Evolutionary conservation across 2,888 invertebrate species (phyloP), one percentile per base, ranked within the genome.

Genomic region (Coleophora deauratella): DNA sequence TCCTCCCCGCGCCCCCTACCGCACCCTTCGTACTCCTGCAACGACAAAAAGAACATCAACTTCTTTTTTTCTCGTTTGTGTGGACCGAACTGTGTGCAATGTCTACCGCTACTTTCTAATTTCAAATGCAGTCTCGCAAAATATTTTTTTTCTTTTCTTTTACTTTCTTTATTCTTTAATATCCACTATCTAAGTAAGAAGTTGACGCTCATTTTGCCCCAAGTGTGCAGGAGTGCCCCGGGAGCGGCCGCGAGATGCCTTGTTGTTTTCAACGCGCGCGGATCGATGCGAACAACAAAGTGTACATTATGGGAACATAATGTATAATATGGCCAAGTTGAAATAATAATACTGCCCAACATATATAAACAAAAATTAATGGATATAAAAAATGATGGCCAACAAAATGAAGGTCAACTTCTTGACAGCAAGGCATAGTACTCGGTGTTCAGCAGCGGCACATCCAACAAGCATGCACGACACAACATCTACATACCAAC

Each of bases 331-430:
- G 82, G 84, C 84, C 84, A 81, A 76, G 62, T 69, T 74, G 60
- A 70, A 72, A 72, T 72, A 72, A 68, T 21, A 66, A 68, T 67
- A 69, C 66, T 80, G 82, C 75, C 76, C 81, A 79, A 80, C 78
- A 85, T 76, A 82, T 72, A 81, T 77, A 82, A 82, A 84, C 72
- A 74, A 81, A 81, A 80, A 84, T 74, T 74, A 74, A 84, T 82
- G 81, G 79, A 87, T 87, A 89, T 86, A 89, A 90, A 88, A 90
- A 91, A 91, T 91, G 91, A 91, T 91, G 91, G 93, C 92, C 91
- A 91, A 92, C 91, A 89, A 92, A 94, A 94, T 93, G 93, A 93
- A 93, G 93, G 94, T 94, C 94, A 94, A 94, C 94, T 95, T 94
- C 94, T 94, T 93, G 93, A 93, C 91, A 91, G 89, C 89, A 87